A percentile compares a stretch with the other conserved stretches of the same genome.
These are phyloP conservation scores for Chamaedrilus cognettii DNA, from an alignment of 2,888 invertebrate genomes.

Conservation along the genomic window DNA sequence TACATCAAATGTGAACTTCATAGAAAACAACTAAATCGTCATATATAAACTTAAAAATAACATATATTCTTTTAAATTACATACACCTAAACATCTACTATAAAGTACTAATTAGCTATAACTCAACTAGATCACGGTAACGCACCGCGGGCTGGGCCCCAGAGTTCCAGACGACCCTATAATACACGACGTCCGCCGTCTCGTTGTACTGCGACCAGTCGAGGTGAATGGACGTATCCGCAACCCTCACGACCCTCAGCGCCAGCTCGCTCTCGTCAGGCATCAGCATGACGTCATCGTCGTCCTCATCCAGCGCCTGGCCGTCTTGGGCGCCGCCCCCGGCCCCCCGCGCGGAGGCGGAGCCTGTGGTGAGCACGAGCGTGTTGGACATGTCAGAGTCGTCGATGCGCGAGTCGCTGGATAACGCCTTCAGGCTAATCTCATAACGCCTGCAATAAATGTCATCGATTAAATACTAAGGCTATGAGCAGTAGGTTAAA, in stretches of 20 bases:
- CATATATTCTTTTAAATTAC: no score
- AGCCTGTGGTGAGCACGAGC: constrained; percentile 46
- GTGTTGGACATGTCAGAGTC: constrained; percentile 55
- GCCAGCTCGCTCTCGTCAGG: constrained; percentile 46
- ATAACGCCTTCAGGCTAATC: constrained; percentile 52
- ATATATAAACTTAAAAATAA: no score
- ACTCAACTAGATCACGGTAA: no score
- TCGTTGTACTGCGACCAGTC: constrained; percentile 54
- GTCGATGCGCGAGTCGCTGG: constrained; percentile 45
- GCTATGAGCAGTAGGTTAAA: no score
- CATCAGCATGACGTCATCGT: constrained; percentile 20
- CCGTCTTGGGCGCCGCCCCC: constrained; percentile 9
- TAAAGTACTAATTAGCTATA: no score
- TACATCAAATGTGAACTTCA: no score
- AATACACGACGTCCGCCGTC: constrained; percentile 41
- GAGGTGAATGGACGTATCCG: constrained; percentile 53
- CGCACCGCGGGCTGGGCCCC: constrained; percentile 58
- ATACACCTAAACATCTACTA: no score
- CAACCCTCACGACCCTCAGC: constrained; percentile 52
- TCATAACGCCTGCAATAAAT: constrained; percentile 52
- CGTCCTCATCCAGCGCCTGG: constrained; percentile 8
- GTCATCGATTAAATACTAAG: no score
- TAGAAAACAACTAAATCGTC: no score
- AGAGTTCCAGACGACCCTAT: constrained; percentile 58
- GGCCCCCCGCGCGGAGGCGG: not conserved